phyloP scores from a whole-genome alignment of 2,797 vertebrate genomes.

The Pyrocephalus nanus region DNA sequence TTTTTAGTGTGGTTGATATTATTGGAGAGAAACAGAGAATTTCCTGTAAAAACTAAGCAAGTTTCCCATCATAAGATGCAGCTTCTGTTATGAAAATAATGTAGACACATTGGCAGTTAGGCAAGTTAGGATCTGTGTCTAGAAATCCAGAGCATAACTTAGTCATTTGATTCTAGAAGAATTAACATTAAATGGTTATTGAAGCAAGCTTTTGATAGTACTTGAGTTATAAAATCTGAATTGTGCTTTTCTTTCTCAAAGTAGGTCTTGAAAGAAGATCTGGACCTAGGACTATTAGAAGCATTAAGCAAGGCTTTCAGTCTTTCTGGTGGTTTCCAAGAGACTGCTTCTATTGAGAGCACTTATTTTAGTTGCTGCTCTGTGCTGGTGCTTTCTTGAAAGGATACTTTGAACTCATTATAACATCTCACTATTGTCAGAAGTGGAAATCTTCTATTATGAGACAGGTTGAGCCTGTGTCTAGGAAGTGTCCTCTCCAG shows the following conservation, averaged over 20 bases:
- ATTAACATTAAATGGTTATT: neutral
- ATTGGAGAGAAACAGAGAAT: neutral
- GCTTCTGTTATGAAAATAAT: conserved; percentile 30
- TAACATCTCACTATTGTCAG: neutral
- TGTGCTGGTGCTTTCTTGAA: neutral
- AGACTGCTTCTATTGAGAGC: neutral
- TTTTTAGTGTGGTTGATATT: neutral
- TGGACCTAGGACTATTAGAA: neutral
- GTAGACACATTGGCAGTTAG: neutral
- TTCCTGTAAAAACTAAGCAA: neutral
- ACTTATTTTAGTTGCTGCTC: neutral
- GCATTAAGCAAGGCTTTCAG: neutral
- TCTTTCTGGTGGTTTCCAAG: neutral
- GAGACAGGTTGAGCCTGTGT: neutral
- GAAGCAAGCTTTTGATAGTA: neutral
- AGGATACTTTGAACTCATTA: neutral
- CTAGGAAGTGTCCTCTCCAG: neutral
- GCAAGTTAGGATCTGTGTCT: neutral
- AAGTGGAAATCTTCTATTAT: neutral
- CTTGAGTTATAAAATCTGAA: neutral
- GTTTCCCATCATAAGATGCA: neutral
- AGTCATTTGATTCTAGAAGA: neutral
- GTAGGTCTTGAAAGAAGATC: neutral
- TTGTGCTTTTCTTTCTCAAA: neutral
- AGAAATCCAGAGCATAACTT: neutral